phyloP scores from a whole-genome alignment of 2,888 invertebrate genomes.

The Galerucella pusilla region DNA sequence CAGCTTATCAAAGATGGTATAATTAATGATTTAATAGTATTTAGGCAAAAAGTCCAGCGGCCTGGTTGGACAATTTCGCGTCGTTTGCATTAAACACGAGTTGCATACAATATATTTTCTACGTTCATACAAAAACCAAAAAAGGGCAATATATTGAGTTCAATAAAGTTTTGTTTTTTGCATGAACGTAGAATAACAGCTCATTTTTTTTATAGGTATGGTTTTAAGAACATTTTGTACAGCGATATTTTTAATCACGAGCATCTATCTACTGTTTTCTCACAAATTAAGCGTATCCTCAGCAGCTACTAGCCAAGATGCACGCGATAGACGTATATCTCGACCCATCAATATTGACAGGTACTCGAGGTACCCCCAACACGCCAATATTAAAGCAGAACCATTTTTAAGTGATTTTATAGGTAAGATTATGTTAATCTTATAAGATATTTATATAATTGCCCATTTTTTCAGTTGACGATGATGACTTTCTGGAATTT shows the following conservation, averaged over 20 bases:
- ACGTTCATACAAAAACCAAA: no score
- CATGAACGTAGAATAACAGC: background rate
- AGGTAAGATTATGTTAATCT: slow-evolving; percentile 46
- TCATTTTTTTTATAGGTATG: slow-evolving; percentile 25
- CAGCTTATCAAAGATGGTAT: background rate
- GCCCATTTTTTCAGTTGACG: slow-evolving; percentile 58
- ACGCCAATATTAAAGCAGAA: slow-evolving; percentile 53
- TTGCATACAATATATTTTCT: no score
- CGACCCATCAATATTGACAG: slow-evolving; percentile 50
- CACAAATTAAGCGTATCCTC: slow-evolving; percentile 44
- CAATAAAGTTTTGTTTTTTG: no score
- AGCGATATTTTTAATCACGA: slow-evolving; percentile 46
- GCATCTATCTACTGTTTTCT: slow-evolving; percentile 46
- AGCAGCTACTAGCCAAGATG: slow-evolving; percentile 41
- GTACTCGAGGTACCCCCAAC: slow-evolving; percentile 49
- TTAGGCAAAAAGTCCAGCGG: no score
- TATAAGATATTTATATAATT: background rate
- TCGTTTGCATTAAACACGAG: no score
- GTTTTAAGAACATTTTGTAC: slow-evolving; percentile 43
- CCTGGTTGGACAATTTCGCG: no score
- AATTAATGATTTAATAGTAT: background rate
- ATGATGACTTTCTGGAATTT: slow-evolving; percentile 65
- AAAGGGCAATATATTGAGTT: no score
- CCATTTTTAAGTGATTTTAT: slow-evolving; percentile 54
- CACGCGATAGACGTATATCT: slow-evolving; percentile 44